Evolutionary conservation across 1,140 invertebrate species (phyloP), one percentile per base, ranked within the genome.

Genomic region (Berghia stephanieae): DNA sequence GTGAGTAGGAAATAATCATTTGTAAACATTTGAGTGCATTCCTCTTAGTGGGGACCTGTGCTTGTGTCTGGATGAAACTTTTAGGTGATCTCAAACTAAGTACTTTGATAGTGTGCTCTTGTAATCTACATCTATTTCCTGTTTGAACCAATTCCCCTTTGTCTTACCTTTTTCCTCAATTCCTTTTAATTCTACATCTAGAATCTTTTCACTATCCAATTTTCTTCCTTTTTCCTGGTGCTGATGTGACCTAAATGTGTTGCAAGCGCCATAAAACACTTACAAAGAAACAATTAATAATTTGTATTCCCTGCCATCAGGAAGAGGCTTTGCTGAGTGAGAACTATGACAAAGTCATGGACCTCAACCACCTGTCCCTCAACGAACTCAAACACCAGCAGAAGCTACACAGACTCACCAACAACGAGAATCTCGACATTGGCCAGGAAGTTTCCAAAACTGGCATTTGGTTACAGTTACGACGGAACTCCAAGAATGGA

Each of bases 391-490:
- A 8, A 8, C 8, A 24, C 31, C 8, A n/a, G 8, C 21, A 27
- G 57, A n/a, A 60, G 21, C 18, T 8, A 60, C 57, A 8, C 21
- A 60, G 44, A 10, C 10, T 70, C 49, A 24, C 24, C 8, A 55
- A 27, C 60, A 57, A 57, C 72, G 78, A 1, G 70, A 36, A 13
- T 80, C 80, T 13, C 31, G 78, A 87, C 75, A 86, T 87, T 40
- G 82, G 84, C 27, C 85, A 87, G 80, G 86, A 87, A 67, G 79
- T 87, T 49, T 78, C 80, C 24, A 84, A 84, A 46, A 87, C 86
- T 2, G 80, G 81, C n/a, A 84, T 87, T 52, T 87, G 86, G 86
- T 76, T 84, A 63, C 83, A 86, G 79, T 81, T 87, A 1, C 52
- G 81, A 34, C 73, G 80, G 27, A 81, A 84, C 43, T 80, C 82